Evolutionary conservation across 2,888 invertebrate species (phyloP).

Genomic region (Diaprepes abbreviatus): DNA sequence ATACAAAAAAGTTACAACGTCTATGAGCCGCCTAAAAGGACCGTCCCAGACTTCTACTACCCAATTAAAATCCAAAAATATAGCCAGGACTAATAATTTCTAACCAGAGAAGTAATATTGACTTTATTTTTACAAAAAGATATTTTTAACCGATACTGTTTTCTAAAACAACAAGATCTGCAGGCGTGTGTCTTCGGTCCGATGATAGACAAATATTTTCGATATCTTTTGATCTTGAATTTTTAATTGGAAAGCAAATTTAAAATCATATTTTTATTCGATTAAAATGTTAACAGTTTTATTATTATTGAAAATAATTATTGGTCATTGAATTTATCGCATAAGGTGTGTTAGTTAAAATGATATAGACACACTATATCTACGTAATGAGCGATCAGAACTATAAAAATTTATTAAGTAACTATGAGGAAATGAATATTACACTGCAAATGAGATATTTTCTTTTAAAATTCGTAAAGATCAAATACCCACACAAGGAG

Average conservation of each 20-base stretch:
- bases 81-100: background rate
- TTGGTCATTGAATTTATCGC: no score
- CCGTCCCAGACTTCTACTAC: background rate
- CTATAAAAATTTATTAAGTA: no score
- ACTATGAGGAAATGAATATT: no score
- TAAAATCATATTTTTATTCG: slow-evolving; percentile 2
- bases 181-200: background rate
- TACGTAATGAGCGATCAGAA: no score
- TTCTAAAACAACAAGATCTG: slow-evolving; percentile 16
- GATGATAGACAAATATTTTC: slow-evolving; percentile 16
- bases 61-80: slow-evolving; percentile 9
- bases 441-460: no score
- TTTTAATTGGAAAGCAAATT: background rate
- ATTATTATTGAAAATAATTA: background rate
- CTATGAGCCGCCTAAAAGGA: no score
- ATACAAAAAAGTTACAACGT: no score
- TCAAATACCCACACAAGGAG: no score
- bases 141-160: slow-evolving; percentile 9
- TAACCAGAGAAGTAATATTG: slow-evolving; percentile 1
- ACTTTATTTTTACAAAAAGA: slow-evolving; percentile 14
- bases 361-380: no score
- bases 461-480: no score
- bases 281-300: slow-evolving; percentile 1
- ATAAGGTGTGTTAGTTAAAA: no score
- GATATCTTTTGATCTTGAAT: slow-evolving; percentile 9